Base-by-base conservation (phyloP, 2,888 invertebrate species). In the Seladonia tumulorum region DNA sequence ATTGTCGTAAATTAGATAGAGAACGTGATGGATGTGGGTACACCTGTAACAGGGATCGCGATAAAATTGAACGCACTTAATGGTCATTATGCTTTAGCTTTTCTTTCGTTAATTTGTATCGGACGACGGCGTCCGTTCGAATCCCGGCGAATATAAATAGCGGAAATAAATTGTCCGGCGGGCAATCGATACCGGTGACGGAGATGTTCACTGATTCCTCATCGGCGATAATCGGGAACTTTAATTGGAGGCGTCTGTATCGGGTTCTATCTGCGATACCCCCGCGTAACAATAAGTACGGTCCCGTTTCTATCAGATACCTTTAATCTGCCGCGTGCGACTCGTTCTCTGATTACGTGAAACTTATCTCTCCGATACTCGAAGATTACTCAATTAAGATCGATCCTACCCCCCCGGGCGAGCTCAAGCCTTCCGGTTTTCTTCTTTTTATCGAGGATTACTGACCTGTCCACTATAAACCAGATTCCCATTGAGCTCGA, bases 221-320 rank as follows among this genome's bases (percentile, higher is more conserved):
- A 70, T 81, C 76, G 76, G 71, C 57, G 85, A 86, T 89, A 89
- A 88, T 83, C 49, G 83, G 71, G 80, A 83, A 90, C 78, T 90
- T 85, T 89, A 88, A 89, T 89, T 89, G 85, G 78, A 81, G 82
- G 78, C 78, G 60, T 76, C 81, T 79, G 75, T 84, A 83, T 89
- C 88, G 49, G 29, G 77, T 70, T 76, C 76, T 63, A 88, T 89
- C 89, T 79, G 79, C 72, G 75, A 81, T 79, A 84, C 78, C 72
- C 72, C 29, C 77, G 83, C 76, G 76, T 77, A 74, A 83, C 86
- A 85, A 88, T 90, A 90, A 91, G 85, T 87, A 89, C 87, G 87
- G 86, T 87, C 82, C 82, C 66, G 78, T 74, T 81, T 42, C 74
- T 81, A 89, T 91, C 89, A 82, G 87, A 89, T 90, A 84, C 75